These are phyloP conservation scores for Plebejus argus DNA, from an alignment of 2,888 invertebrate species.

Conservation along the genomic window DNA sequence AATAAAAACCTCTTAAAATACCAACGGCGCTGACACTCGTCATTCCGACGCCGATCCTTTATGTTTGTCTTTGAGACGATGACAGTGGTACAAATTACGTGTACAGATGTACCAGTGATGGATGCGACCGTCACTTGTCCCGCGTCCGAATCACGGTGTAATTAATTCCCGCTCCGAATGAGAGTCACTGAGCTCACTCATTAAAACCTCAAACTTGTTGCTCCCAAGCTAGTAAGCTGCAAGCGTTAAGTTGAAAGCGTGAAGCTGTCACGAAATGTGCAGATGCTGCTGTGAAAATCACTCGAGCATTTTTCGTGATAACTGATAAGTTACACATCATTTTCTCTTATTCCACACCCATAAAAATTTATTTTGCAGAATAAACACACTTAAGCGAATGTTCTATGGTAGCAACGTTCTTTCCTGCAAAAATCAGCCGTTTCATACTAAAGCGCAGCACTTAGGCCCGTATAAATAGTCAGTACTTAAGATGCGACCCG, in stretches of 20 bases:
- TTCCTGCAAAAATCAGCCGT: too few relatives aligned
- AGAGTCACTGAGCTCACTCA: slow-evolving; percentile 64
- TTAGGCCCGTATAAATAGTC: too few relatives aligned
- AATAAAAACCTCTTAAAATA: slow-evolving; percentile 79
- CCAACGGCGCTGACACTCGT: slow-evolving; percentile 78
- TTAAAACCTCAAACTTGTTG: slow-evolving; percentile 34
- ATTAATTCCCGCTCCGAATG: slow-evolving; percentile 72
- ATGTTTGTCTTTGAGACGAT: slow-evolving; percentile 82
- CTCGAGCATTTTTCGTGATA: background rate
- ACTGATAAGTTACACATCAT: too few relatives aligned
- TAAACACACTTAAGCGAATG: too few relatives aligned
- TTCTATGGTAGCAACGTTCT: too few relatives aligned
- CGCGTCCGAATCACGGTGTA: slow-evolving; percentile 66
- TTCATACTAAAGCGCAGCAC: too few relatives aligned
- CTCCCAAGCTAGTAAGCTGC: background rate
- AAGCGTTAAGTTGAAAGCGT: too few relatives aligned
- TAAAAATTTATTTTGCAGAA: too few relatives aligned
- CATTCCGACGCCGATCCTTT: slow-evolving; percentile 79
- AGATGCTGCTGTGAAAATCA: too few relatives aligned
- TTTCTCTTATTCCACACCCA: too few relatives aligned
- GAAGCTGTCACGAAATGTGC: too few relatives aligned
- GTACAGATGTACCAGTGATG: slow-evolving; percentile 77
- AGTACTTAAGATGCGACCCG: too few relatives aligned
- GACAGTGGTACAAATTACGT: slow-evolving; percentile 81
- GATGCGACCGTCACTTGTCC: slow-evolving; percentile 51